These are phyloP conservation scores for Lymantria dispar DNA, from an alignment of 2,888 invertebrate species.

Conservation along the genomic window DNA sequence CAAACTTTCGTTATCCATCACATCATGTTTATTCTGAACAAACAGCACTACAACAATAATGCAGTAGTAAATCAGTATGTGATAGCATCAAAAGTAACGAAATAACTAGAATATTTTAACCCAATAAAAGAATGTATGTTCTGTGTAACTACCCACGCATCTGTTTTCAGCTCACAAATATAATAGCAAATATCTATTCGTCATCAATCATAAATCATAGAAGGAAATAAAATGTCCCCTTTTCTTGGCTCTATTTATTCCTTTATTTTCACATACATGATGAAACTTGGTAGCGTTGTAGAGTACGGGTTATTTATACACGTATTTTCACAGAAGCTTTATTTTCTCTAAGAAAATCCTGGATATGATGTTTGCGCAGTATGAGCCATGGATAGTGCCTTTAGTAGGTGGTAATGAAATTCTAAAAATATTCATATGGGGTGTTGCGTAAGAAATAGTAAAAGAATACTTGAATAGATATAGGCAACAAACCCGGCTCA, in stretches of 20 bases:
- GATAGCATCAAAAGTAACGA: too few species aligned
- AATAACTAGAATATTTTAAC: not conserved
- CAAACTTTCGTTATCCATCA: too few species aligned
- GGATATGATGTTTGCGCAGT: slow-evolving; percentile 32
- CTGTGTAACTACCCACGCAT: slow-evolving; percentile 1
- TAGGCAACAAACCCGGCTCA: too few species aligned
- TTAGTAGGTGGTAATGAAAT: slow-evolving; percentile 15
- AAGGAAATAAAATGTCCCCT: slow-evolving; percentile 54
- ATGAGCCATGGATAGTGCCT: slow-evolving; percentile 38
- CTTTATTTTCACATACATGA: slow-evolving; percentile 64
- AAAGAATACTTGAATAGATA: not conserved
- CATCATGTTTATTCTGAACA: too few species aligned
- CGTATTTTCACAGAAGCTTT: slow-evolving; percentile 62
- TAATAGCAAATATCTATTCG: slow-evolving; percentile 55
- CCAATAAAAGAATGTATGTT: slow-evolving; percentile 5
- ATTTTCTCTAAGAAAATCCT: slow-evolving; percentile 43
- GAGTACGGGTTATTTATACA: slow-evolving; percentile 75
- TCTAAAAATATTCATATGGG: slow-evolving; percentile 19
- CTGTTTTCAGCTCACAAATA: slow-evolving; percentile 47
- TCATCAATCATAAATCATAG: slow-evolving; percentile 64
- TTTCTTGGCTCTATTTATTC: slow-evolving; percentile 41
- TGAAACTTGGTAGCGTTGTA: slow-evolving; percentile 56
- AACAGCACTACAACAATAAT: too few species aligned
- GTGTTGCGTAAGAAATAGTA: not conserved
- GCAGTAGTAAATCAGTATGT: too few species aligned